These are phyloP conservation scores for Synchiropus splendidus DNA, from an alignment of 2,113 vertebrate genomes.

Conservation along the genomic window DNA sequence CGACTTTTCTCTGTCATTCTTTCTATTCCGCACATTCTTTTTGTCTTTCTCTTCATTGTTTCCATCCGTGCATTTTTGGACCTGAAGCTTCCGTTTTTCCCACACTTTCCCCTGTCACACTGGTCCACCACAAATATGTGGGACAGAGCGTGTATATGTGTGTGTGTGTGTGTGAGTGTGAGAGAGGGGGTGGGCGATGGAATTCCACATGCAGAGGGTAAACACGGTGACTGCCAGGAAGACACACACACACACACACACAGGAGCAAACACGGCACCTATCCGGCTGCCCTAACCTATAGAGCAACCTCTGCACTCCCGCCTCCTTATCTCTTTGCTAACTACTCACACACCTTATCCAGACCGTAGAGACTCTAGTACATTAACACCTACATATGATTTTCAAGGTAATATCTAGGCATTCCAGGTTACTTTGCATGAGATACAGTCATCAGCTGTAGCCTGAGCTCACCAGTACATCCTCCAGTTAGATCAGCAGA, in stretches of 20 bases:
- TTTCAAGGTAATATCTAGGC: too few relatives aligned
- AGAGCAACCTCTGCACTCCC: conserved; percentile 24
- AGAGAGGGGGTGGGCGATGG: conserved; percentile 74
- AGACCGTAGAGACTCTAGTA: too few relatives aligned
- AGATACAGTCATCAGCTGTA: too few relatives aligned
- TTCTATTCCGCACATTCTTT: conserved; percentile 22
- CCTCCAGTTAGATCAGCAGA: too few relatives aligned
- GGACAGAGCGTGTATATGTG: conserved; percentile 76
- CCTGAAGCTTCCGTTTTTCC: conserved; percentile 92
- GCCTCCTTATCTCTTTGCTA: conserved; percentile 33
- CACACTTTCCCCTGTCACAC: conserved; percentile 94
- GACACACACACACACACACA: conserved; percentile 44
- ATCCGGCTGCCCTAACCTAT: conserved; percentile 41
- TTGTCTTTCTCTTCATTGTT: conserved; percentile 71
- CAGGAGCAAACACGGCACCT: conserved; percentile 66
- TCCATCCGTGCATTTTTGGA: conserved; percentile 81
- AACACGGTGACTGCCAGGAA: conserved; percentile 75
- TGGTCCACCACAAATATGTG: conserved; percentile 92
- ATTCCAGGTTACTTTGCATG: too few relatives aligned
- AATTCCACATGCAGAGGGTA: conserved; percentile 81
- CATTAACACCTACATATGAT: too few relatives aligned
- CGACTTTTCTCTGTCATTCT: conserved; percentile 42
- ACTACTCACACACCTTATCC: too few relatives aligned
- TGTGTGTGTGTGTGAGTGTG: not conserved
- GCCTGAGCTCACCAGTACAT: too few relatives aligned